phyloP scores from a whole-genome alignment of 30 jellyfish, hydroid and myxozoan genomes.

The Aurelia sp. region DNA sequence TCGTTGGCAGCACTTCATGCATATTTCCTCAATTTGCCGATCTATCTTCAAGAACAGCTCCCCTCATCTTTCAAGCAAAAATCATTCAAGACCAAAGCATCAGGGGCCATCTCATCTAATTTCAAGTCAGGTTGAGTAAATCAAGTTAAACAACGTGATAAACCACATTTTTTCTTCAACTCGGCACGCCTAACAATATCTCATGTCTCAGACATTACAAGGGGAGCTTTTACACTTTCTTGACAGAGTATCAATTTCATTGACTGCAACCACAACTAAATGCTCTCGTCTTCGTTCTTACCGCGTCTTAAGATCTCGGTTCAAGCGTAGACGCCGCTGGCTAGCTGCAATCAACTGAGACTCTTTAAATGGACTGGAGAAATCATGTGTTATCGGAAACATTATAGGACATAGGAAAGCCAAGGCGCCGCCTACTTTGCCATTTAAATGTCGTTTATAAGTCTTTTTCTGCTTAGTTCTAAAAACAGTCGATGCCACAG shows the following conservation, averaged over 20 bases:
- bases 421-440: conserved; percentile 50
- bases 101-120: too few species aligned
- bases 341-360: background rate
- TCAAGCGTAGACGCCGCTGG: background rate
- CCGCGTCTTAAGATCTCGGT: conserved; percentile 12
- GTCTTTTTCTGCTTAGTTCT: too few species aligned
- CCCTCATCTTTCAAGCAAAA: too few species aligned
- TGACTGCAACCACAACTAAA: conserved; percentile 52
- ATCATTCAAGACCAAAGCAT: too few species aligned
- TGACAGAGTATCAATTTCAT: conserved; percentile 45
- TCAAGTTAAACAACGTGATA: conserved; percentile 40
- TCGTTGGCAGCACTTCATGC: too few species aligned
- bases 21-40: too few species aligned
- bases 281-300: conserved; percentile 28
- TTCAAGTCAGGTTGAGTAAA: background rate
- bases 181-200: conserved; percentile 54
- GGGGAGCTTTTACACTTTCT: conserved; percentile 3
- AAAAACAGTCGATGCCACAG: too few species aligned
- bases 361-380: conserved; percentile 23
- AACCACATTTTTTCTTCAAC: conserved; percentile 50
- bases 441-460: conserved; percentile 3
- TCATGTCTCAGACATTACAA: conserved; percentile 1
- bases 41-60: too few species aligned
- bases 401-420: conserved; percentile 19
- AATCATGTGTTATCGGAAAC: conserved; percentile 50